phyloP scores from a whole-genome alignment of 1,140 invertebrate genomes.

The Drosophila sucinea region DNA sequence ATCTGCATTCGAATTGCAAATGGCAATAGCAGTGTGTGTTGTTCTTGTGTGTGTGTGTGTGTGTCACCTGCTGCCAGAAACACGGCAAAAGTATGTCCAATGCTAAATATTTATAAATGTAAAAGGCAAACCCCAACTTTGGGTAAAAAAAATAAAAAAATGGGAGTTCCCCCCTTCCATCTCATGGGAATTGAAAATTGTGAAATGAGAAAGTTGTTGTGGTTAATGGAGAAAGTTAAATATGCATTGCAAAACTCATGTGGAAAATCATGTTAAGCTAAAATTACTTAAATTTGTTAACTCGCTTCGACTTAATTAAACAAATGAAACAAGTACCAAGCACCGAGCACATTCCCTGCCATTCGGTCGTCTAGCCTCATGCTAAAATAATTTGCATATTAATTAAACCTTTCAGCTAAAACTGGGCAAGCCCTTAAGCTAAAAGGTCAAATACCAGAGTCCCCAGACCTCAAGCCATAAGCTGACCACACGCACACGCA shows the following conservation, averaged over 20 bases:
- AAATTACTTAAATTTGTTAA: slow-evolving; percentile 11
- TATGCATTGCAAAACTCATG: slow-evolving; percentile 6
- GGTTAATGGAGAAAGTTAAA: slow-evolving; percentile 13
- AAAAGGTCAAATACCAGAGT: slow-evolving; percentile 70
- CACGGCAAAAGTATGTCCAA: not conserved
- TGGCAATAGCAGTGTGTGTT: slow-evolving; percentile 20
- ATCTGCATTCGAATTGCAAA: slow-evolving; percentile 70
- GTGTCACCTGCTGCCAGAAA: slow-evolving; percentile 14
- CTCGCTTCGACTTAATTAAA: slow-evolving; percentile 64
- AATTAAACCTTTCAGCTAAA: slow-evolving; percentile 69
- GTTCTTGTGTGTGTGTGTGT: not conserved
- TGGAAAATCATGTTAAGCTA: slow-evolving; percentile 9
- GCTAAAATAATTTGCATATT: slow-evolving; percentile 70
- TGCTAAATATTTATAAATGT: slow-evolving; percentile 5
- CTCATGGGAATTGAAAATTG: not conserved
- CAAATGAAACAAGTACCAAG: slow-evolving; percentile 44
- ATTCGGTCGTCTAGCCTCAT: slow-evolving; percentile 25
- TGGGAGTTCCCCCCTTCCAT: not conserved
- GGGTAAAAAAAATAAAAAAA: not conserved
- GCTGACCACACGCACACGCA: slow-evolving; percentile 58
- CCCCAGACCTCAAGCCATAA: slow-evolving; percentile 59
- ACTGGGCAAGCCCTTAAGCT: slow-evolving; percentile 46
- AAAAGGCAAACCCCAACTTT: not conserved
- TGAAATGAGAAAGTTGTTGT: slow-evolving; percentile 5
- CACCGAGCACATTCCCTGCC: slow-evolving; percentile 15